Percentiles rank a stretch among this genome's conserved stretches.
Evolutionary conservation across 2,797 vertebrate genomes (phyloP).

Genomic region (Todus mexicanus): DNA sequence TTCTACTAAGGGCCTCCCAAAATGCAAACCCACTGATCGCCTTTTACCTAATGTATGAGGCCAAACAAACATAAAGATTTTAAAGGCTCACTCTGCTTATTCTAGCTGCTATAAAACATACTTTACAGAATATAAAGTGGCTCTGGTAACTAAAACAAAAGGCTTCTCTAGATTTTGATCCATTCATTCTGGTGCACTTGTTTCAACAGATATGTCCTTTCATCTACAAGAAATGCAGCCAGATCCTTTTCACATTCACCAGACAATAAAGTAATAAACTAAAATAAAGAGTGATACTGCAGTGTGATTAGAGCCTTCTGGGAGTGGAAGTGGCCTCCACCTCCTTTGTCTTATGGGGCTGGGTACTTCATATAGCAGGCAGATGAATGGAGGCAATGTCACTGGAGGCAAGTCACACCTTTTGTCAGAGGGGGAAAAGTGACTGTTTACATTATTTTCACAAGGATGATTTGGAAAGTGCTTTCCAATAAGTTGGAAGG

Average conservation of each 20-base stretch:
- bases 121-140: neutral
- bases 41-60: neutral
- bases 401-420: neutral
- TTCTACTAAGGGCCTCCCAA: neutral
- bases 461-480: neutral
- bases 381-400: neutral
- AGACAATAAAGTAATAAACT: constrained; percentile 25
- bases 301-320: neutral
- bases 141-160: neutral
- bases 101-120: neutral
- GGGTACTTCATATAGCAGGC: neutral
- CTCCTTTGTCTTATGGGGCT: neutral
- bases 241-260: neutral
- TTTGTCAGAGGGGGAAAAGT: neutral
- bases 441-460: neutral
- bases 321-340: neutral
- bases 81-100: neutral
- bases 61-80: neutral
- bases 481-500: neutral
- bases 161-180: neutral
- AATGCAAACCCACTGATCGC: neutral
- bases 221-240: neutral
- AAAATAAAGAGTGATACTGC: constrained; percentile 8
- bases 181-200: constrained; percentile 7
- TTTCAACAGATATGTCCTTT: neutral